A percentile compares a stretch with the other conserved stretches of the same genome.
Conservation (phyloP, 2,888 invertebrate genomes). For the Eupithecia insigniata region DNA sequence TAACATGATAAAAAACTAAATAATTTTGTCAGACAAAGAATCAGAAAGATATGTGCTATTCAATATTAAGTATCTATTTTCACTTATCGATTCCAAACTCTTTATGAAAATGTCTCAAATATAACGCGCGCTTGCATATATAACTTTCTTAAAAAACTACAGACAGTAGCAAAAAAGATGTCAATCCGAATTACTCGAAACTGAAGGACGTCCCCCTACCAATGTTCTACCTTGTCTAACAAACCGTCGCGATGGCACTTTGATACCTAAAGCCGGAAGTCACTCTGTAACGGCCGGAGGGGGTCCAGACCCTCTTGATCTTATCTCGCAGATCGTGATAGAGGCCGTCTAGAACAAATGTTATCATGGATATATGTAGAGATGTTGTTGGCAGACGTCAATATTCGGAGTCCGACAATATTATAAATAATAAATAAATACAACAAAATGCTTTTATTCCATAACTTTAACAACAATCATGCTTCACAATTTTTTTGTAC, state of each 20-base stretch:
- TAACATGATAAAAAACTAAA: no score
- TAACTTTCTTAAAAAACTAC: neutral
- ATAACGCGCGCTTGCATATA: neutral
- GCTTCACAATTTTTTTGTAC: no score
- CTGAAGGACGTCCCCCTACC: neutral
- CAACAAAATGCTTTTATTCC: no score
- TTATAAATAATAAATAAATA: neutral
- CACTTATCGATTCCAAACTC: neutral
- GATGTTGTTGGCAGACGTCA: constrained; percentile 6
- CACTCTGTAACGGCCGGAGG: constrained; percentile 72
- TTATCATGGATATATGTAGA: constrained; percentile 5
- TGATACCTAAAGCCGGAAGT: constrained; percentile 73
- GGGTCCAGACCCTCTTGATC: constrained; percentile 59
- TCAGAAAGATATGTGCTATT: neutral
- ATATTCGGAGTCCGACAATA: neutral
- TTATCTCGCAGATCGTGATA: constrained; percentile 63
- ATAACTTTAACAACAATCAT: no score
- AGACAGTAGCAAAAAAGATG: neutral
- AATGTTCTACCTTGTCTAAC: constrained; percentile 12
- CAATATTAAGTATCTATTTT: neutral
- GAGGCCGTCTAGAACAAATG: constrained; percentile 21
- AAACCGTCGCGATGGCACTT: constrained; percentile 40
- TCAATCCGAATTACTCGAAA: constrained; percentile 7
- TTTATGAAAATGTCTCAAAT: no score
- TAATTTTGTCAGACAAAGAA: neutral